Evolutionary conservation across 1,140 invertebrate species (phyloP).

Genomic region (Melanaphis sacchari): DNA sequence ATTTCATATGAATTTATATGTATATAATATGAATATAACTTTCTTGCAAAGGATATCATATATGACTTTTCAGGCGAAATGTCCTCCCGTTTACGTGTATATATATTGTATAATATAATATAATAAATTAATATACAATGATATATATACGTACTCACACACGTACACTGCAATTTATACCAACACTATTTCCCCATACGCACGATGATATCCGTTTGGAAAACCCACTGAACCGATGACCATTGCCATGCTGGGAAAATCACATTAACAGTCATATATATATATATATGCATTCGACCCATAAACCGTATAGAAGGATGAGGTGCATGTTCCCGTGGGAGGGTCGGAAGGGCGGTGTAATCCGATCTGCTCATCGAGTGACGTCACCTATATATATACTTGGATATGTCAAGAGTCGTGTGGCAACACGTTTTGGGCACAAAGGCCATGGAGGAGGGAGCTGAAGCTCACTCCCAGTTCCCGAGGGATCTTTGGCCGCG

Average conservation of each 20-base stretch:
- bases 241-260: constrained; percentile 13
- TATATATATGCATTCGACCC: background rate
- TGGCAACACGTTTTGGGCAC: background rate
- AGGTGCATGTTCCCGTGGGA: background rate
- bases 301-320: background rate
- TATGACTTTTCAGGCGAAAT: background rate
- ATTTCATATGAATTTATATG: background rate
- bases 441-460: background rate
- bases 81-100: background rate
- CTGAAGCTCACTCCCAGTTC: background rate
- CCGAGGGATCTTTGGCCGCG: background rate
- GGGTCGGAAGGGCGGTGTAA: constrained; percentile 9
- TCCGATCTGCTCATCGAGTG: constrained; percentile 39
- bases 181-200: background rate
- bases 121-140: constrained; percentile 7
- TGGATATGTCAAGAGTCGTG: background rate
- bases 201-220: constrained; percentile 32
- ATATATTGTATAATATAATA: background rate
- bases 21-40: background rate
- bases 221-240: constrained; percentile 45
- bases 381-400: constrained; percentile 32
- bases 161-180: background rate
- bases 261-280: background rate
- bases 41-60: background rate
- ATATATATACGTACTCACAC: background rate